These are phyloP conservation scores for Poeciliopsis paucimaculata DNA, from an alignment of 2,797 vertebrate species.

Conservation along the genomic window DNA sequence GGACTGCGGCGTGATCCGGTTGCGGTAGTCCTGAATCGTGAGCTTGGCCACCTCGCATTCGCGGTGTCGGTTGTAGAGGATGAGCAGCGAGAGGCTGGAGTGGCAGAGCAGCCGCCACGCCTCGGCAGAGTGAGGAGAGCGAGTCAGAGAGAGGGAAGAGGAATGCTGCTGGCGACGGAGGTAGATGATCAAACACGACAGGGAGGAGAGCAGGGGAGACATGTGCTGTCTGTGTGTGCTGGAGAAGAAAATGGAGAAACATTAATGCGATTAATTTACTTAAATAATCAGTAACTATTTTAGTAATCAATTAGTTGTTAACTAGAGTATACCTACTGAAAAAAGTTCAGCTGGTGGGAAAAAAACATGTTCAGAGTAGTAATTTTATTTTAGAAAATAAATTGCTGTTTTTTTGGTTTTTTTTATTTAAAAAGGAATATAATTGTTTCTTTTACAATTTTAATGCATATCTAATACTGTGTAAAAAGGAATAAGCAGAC, in stretches of 20 bases:
- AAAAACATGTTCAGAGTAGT: not conserved
- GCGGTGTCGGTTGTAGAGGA: conserved; percentile 84
- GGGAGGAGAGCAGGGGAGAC: conserved; percentile 81
- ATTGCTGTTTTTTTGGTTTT: too few species aligned
- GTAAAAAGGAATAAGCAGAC: too few species aligned
- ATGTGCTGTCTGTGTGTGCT: conserved; percentile 77
- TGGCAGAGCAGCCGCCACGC: conserved; percentile 85
- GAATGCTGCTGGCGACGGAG: conserved; percentile 82
- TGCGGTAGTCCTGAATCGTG: conserved; percentile 80
- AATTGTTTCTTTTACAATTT: too few species aligned
- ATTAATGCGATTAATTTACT: not conserved
- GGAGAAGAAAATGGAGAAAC: conserved; percentile 22
- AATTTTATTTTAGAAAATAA: too few species aligned
- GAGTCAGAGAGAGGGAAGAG: conserved; percentile 78
- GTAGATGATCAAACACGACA: conserved; percentile 81
- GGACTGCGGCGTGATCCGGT: conserved; percentile 56
- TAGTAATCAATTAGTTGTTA: too few species aligned
- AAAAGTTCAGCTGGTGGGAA: not conserved
- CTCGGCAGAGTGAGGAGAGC: conserved; percentile 78
- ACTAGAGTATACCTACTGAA: not conserved
- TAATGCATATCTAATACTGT: too few species aligned
- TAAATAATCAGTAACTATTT: too few species aligned
- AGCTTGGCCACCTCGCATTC: conserved; percentile 86
- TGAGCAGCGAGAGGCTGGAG: conserved; percentile 83
- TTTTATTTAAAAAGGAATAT: too few species aligned